Base-by-base conservation (phyloP, 1,140 invertebrate genomes). In the Lethocerus indicus region DNA sequence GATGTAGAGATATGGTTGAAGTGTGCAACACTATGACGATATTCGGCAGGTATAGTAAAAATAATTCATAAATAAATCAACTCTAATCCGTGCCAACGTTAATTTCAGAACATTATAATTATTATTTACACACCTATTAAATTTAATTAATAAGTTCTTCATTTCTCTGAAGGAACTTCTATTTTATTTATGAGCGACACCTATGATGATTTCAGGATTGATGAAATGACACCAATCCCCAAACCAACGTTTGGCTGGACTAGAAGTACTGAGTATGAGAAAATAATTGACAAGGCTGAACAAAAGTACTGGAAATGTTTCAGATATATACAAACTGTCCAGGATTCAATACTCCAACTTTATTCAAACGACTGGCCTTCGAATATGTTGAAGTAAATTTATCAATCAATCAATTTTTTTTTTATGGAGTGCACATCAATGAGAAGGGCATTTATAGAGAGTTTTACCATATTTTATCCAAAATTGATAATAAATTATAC, bases 1-100 rank as follows among this genome's bases (percentile, higher is more conserved):
- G 88, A 45, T 83, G 88, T 57, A 74, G 79, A 43, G 85, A 92
- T 64, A 72, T 90, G 60, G 72, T 89, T 37, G 84, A 91, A 64
- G 79, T 92, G 37, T 86, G 81, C 59, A 73, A 82, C 55, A 71
- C 75, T 40, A 81, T 83, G 76, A 78, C 81, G 49, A 75, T 78
- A 51, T 83, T 83, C 64, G 80, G 76, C 14, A 74, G 78, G 74
- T 78, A 60, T 29, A 63, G n/a, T n/a, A n/a, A n/a, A n/a, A n/a
- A n/a, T n/a, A n/a, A n/a, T n/a, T n/a, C n/a, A n/a, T n/a, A n/a
- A n/a, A n/a, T n/a, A n/a, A n/a, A n/a, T n/a, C n/a, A n/a, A n/a
- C n/a, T n/a, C n/a, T n/a, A n/a, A n/a, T n/a, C n/a, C n/a, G n/a
- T n/a, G n/a, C n/a, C n/a, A n/a, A n/a, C n/a, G n/a, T n/a, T n/a